Evolutionary conservation across 2,113 vertebrate genomes (phyloP), one percentile per base, ranked within the genome.

Genomic region (Osmerus eperlanus): DNA sequence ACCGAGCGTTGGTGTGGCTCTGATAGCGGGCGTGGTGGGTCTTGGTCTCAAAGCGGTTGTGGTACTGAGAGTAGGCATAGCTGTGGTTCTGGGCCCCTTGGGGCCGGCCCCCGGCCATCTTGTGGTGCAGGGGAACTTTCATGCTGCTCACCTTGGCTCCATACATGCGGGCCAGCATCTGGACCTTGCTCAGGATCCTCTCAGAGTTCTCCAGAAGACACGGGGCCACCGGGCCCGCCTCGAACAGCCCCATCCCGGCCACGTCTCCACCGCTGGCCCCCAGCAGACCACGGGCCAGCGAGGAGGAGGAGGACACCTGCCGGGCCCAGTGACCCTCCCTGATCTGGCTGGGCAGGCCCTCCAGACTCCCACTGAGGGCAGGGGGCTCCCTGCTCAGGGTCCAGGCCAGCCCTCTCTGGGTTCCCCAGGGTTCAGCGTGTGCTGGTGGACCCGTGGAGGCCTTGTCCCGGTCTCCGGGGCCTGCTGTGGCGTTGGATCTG

Each of bases 121-220:
- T 92, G 60, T 92, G 90, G 64, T 91, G 90, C 29, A 91, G 80
- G 0, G 89, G 90, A 3, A 91, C 86, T 65, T 92, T 94, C 91
- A 93, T 92, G 76, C 89, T 88, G 61, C 91, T 85, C 66, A 92
- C 91, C 77, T 94, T 93, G 79, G 92, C 87, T 0, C 94, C 93
- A 84, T 96, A 97, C 85, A 97, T 95, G 4, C 85, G 90, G 0
- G 95, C 95, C 77, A 97, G 13, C 18, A 94, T 93, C 23, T 96
- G 94, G n/a, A 96, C 95, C 4, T 94, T 94, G 75, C 89, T 96
- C 0, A 94, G 86, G 21, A 96, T 93, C 13, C 93, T 91, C 71
- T 95, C 93, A 0, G 93, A 93, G 76, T 92, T 90, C 73, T 94
- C 91, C 15, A 92, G 72, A 1, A 94, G 78, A 12, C 89, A 87